Evolutionary conservation across 2,888 invertebrate genomes (phyloP).

Genomic region (Tenthredo livida): DNA sequence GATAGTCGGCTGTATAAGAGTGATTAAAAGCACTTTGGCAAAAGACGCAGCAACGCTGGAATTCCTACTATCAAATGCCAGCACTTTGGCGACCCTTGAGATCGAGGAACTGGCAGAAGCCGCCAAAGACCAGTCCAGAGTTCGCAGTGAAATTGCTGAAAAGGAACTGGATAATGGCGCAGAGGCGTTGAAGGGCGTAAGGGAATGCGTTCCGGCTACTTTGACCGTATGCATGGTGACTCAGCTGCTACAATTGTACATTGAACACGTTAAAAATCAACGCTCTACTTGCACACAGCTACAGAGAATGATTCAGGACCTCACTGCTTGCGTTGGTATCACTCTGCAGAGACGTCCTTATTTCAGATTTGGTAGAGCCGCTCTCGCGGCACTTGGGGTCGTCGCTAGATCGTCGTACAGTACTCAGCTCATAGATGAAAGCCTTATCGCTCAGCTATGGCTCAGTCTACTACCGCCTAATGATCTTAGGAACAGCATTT

Average conservation of each 20-base stretch:
- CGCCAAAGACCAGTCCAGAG: conserved; percentile 59
- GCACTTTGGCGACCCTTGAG: conserved; percentile 70
- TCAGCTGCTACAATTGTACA: conserved; percentile 67
- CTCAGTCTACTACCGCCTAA: conserved; percentile 72
- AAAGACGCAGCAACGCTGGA: conserved; percentile 70
- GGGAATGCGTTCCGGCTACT: conserved; percentile 72
- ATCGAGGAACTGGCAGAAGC: conserved; percentile 70
- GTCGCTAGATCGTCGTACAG: conserved; percentile 71
- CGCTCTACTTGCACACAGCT: conserved; percentile 67
- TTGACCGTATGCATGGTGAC: conserved; percentile 72
- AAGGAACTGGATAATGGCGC: conserved; percentile 58
- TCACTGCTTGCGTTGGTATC: conserved; percentile 69
- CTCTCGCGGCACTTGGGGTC: conserved; percentile 70
- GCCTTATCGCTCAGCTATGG: conserved; percentile 73
- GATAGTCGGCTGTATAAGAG: conserved; percentile 70
- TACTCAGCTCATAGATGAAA: conserved; percentile 61
- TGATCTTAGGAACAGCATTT: conserved; percentile 71
- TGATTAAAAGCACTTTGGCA: conserved; percentile 68
- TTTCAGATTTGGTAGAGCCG: conserved; percentile 71
- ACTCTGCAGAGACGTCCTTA: conserved; percentile 72
- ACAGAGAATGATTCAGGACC: conserved; percentile 71
- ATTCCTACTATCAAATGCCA: conserved; percentile 71
- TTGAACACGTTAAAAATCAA: conserved; percentile 55
- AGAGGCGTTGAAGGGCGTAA: conserved; percentile 61
- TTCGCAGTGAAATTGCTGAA: conserved; percentile 57